These are phyloP conservation scores for Drosophila aff. DNA, from an alignment of 1,140 invertebrate genomes.

Conservation along the genomic window DNA sequence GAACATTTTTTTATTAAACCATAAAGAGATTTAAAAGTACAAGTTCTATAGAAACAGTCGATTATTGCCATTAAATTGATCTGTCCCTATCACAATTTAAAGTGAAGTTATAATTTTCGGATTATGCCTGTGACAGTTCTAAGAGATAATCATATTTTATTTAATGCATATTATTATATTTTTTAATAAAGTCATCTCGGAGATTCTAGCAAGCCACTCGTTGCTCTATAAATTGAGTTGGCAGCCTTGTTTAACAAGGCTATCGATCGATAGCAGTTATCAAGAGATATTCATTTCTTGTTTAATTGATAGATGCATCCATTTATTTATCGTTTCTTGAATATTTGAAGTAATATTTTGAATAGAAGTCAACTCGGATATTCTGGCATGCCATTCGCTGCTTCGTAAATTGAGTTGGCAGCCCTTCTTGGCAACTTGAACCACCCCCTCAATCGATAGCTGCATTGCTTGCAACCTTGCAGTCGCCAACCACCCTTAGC, in stretches of 20 bases:
- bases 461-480: slow-evolving; percentile 72
- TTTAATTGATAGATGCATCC: background rate
- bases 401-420: slow-evolving; percentile 32
- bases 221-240: too few relatives aligned
- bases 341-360: background rate
- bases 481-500: slow-evolving; percentile 54
- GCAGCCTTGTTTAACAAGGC: too few relatives aligned
- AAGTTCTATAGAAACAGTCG: too few relatives aligned
- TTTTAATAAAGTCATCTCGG: too few relatives aligned
- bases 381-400: background rate
- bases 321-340: background rate
- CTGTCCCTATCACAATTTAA: too few relatives aligned
- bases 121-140: background rate
- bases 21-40: too few relatives aligned
- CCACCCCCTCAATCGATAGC: slow-evolving; percentile 48
- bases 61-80: too few relatives aligned
- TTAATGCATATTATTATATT: background rate
- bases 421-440: slow-evolving; percentile 37
- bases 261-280: background rate
- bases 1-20: too few relatives aligned
- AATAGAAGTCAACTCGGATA: too few relatives aligned
- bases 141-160: background rate
- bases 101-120: background rate
- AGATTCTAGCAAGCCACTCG: too few relatives aligned
- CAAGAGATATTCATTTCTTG: background rate